These are phyloP conservation scores for Maccullochella peelii DNA, from an alignment of 2,113 vertebrate genomes.

Conservation along the genomic window DNA sequence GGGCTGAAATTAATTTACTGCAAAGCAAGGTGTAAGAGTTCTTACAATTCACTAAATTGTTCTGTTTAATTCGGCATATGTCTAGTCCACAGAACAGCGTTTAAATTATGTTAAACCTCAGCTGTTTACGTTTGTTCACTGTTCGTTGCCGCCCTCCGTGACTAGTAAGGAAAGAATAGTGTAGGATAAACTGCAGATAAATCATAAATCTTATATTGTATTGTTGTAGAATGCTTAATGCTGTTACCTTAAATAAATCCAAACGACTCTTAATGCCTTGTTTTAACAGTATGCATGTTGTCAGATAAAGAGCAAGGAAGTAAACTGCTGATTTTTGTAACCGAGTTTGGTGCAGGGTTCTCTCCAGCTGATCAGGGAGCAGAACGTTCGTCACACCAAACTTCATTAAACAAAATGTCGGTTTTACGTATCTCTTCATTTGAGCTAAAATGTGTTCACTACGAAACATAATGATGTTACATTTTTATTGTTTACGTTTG, in stretches of 20 bases:
- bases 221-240: neutral
- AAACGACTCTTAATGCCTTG: neutral
- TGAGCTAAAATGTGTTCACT: neutral
- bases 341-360: neutral
- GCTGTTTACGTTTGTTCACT: neutral
- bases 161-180: neutral
- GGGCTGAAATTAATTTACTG: accelerated
- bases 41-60: accelerated
- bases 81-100: neutral
- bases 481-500: neutral
- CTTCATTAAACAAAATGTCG: neutral
- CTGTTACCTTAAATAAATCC: neutral
- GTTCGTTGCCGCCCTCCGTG: slow-evolving; percentile 1
- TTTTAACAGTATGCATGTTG: neutral
- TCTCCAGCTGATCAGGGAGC: neutral
- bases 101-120: neutral
- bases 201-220: neutral
- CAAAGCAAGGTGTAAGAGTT: accelerated
- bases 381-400: neutral
- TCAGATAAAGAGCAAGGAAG: no score
- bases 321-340: neutral
- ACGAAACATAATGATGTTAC: neutral
- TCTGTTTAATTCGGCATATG: neutral
- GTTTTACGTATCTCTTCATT: neutral
- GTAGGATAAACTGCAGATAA: neutral